Evolutionary conservation across 2,888 invertebrate species (phyloP).

Genomic region (Formica aserva): DNA sequence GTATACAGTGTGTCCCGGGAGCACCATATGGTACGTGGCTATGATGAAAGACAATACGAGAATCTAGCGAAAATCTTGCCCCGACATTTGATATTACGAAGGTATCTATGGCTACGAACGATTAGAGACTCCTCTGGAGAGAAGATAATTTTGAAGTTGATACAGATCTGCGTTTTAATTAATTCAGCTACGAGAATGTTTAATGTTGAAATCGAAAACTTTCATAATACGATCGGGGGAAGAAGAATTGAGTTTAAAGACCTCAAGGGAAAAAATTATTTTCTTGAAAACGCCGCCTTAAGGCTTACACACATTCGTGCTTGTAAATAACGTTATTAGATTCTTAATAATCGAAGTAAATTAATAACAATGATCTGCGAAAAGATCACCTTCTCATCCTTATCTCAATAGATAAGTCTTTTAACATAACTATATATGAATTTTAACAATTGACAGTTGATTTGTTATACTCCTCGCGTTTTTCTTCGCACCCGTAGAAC

Average conservation of each 20-base stretch:
- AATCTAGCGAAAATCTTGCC: neutral
- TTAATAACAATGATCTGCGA: neutral
- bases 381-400: neutral
- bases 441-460: neutral
- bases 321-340: neutral
- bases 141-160: neutral
- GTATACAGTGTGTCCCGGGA: slow-evolving; percentile 40
- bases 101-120: neutral
- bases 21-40: slow-evolving; percentile 10
- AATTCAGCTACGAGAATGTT: neutral
- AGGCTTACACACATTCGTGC: neutral
- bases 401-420: neutral
- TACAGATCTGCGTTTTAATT: neutral
- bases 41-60: slow-evolving; percentile 2
- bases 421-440: neutral
- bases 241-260: neutral
- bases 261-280: too few species aligned
- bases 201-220: neutral
- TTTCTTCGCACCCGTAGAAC: neutral
- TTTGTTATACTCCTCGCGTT: neutral
- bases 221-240: neutral
- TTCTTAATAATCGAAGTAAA: neutral
- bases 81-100: neutral
- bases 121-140: neutral
- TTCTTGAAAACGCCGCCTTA: neutral